These are phyloP conservation scores for Scrobipalpa costella DNA, from an alignment of 2,888 invertebrate genomes.

Conservation along the genomic window DNA sequence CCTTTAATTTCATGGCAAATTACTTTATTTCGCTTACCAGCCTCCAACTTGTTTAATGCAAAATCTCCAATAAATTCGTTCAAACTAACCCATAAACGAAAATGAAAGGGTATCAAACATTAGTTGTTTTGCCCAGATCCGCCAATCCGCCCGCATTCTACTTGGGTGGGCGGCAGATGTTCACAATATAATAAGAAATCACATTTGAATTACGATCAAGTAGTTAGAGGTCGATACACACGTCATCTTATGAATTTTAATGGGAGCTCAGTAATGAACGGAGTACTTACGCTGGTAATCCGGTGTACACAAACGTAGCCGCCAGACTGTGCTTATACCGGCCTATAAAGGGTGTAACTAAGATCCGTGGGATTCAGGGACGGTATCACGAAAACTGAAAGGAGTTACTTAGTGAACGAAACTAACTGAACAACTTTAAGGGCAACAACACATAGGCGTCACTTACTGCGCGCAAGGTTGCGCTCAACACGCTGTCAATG, in stretches of 20 bases:
- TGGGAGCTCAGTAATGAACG: constrained; percentile 38
- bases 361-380: no score
- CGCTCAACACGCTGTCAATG: no score
- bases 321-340: not conserved
- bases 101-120: constrained; percentile 46
- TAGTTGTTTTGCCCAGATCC: constrained; percentile 8
- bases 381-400: no score
- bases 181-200: constrained; percentile 51
- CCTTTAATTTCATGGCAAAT: not conserved
- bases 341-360: no score
- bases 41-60: not conserved
- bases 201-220: constrained; percentile 59
- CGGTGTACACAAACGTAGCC: constrained; percentile 14
- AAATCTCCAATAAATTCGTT: constrained; percentile 44
- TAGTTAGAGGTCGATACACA: constrained; percentile 58
- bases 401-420: no score
- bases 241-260: constrained; percentile 62
- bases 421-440: no score
- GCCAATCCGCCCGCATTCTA: constrained; percentile 29
- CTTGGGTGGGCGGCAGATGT: constrained; percentile 68
- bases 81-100: constrained; percentile 44
- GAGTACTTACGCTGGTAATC: constrained; percentile 12
- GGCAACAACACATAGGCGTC: no score
- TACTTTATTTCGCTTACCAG: not conserved
- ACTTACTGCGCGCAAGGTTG: no score